These are phyloP conservation scores for Blera fallax DNA, from an alignment of 2,888 invertebrate species.

Conservation along the genomic window DNA sequence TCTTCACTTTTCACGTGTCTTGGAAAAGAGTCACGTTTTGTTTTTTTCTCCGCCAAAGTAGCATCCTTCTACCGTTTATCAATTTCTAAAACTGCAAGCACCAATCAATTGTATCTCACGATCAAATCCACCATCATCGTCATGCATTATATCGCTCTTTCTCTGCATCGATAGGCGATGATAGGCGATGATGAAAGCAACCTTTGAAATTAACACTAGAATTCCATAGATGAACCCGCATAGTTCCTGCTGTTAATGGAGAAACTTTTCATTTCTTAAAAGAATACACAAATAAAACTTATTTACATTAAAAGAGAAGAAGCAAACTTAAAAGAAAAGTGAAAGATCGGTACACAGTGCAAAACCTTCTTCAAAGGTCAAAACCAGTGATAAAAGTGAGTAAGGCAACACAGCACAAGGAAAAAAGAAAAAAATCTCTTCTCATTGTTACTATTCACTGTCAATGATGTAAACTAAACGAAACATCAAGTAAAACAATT, in stretches of 20 bases:
- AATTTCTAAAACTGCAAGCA: constrained; percentile 41
- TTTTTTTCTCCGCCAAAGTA: background rate
- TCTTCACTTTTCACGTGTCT: background rate
- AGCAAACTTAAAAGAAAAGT: background rate
- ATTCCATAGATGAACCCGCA: constrained; percentile 6
- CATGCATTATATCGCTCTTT: constrained; percentile 2
- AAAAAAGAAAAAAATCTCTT: background rate
- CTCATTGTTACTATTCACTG: background rate
- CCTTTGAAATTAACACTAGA: constrained; percentile 15
- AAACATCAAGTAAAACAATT: background rate
- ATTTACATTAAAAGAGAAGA: constrained; percentile 1
- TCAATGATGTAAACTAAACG: constrained; percentile 44
- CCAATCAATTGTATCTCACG: constrained; percentile 53
- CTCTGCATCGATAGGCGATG: background rate
- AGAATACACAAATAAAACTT: background rate
- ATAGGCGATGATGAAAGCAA: constrained; percentile 18
- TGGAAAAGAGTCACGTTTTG: constrained; percentile 17
- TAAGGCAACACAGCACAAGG: too few relatives aligned
- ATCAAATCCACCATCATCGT: constrained; percentile 1
- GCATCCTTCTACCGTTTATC: background rate
- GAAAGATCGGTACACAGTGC: constrained; percentile 8
- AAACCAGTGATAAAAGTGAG: constrained; percentile 8
- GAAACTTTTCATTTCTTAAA: background rate
- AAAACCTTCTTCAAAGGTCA: constrained; percentile 40
- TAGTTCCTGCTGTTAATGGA: background rate